phyloP scores from a whole-genome alignment of 2,888 invertebrate genomes.

The Kuschelorhynchus macadamiae region DNA sequence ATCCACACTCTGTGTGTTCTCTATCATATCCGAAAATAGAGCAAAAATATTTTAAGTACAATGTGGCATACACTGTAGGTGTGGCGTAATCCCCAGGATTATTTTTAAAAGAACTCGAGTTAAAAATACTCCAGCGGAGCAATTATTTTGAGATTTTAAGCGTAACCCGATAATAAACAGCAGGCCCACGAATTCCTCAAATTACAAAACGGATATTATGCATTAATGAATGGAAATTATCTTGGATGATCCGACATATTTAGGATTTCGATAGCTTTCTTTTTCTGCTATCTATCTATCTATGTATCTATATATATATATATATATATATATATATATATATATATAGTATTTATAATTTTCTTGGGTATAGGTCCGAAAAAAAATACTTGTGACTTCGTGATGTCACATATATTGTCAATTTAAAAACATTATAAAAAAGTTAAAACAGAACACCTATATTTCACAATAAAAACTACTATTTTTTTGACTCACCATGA shows the following conservation, averaged over 20 bases:
- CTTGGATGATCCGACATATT: neutral
- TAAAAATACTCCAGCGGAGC: conserved; percentile 32
- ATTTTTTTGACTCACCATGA: no score
- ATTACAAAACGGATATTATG: conserved; percentile 12
- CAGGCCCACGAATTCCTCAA: conserved; percentile 29
- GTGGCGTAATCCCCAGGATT: conserved; percentile 38
- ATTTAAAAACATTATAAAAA: no score
- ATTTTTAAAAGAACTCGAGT: conserved; percentile 41
- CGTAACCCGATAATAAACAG: conserved; percentile 40
- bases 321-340: no score
- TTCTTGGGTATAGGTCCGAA: no score
- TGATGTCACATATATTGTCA: no score
- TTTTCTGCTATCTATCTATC: no score
- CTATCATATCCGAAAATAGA: conserved; percentile 15
- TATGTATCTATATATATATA: no score
- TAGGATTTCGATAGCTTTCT: neutral
- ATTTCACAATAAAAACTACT: no score
- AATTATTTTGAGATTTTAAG: conserved; percentile 37
- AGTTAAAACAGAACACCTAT: no score
- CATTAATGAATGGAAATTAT: conserved; percentile 14
- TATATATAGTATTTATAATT: no score
- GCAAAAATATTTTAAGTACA: conserved; percentile 26
- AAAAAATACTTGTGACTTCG: no score
- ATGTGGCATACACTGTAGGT: conserved; percentile 21
- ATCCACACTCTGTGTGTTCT: no score